Evolutionary conservation across 2,888 invertebrate genomes (phyloP), one percentile per base, ranked within the genome.

Genomic region (Acheta domesticus): DNA sequence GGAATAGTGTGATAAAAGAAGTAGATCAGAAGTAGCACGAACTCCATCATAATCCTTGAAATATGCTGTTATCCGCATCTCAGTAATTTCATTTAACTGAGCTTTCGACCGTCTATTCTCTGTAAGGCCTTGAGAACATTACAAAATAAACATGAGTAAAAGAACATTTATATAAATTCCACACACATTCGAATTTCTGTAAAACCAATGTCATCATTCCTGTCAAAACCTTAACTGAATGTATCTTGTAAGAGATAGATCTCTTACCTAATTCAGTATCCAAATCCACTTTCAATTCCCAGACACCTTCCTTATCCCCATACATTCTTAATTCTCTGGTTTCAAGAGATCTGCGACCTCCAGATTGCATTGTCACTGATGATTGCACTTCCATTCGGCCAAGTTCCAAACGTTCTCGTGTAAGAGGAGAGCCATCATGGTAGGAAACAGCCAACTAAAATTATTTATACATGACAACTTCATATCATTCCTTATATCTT

Each of bases 341-440:
- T 1, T 92, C 92, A 79, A 95, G 87, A 14, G 89, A 90, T 1
- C 91, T 89, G 3, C 93, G 89, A 2, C 93, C 91, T 0, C 94
- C 93, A 82, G 86, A 87, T 77, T 89, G 87, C 86, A 90, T 90
- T 78, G 91, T 90, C 2, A 93, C 89, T 81, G 88, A 90, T 73
- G 93, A 91, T 19, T 88, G 88, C 19, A 96, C 90, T 83, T 91
- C 90, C 88, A 96, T 90, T 1, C 90, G 86, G 76, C 94, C 91
- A 77, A 90, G 89, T 0, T 86, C 85, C 74, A 96, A 87, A 80
- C 92, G 91, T 84, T 92, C 89, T 3, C 86, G 83, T 36, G 93
- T 89, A 36, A 97, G 87, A 0, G 92, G 92, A 0, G 97, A 96
- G 2, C 96, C 95, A 86, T 98, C 98, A 86, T 96, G 95, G 87